phyloP scores from a whole-genome alignment of 2,113 vertebrate species.

The Todiramphus saurophagus region DNA sequence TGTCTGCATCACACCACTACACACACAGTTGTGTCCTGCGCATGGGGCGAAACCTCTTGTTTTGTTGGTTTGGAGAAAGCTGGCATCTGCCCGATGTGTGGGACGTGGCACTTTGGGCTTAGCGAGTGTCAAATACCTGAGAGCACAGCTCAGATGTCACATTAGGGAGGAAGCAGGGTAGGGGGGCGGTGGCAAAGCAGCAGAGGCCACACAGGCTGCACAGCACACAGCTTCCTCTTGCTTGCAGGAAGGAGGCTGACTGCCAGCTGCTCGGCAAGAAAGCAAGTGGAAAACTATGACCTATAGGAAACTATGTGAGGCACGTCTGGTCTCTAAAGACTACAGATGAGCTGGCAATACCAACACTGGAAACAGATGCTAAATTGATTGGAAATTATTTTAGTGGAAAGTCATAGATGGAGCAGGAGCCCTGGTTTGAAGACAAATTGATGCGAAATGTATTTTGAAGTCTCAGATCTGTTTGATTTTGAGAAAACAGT shows the following conservation, averaged over 20 bases:
- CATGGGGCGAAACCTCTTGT: fast-evolving
- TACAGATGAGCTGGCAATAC: constrained; percentile 45
- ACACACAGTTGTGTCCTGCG: fast-evolving
- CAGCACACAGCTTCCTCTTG: background rate
- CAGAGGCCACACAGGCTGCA: background rate
- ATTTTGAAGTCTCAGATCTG: background rate
- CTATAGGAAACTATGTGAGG: constrained; percentile 77
- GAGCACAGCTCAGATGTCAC: background rate
- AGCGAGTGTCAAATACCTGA: background rate
- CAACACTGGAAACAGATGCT: constrained; percentile 69
- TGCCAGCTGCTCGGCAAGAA: constrained; percentile 75
- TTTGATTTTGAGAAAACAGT: background rate
- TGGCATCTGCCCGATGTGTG: background rate
- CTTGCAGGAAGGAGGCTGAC: constrained; percentile 62
- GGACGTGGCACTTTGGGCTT: background rate
- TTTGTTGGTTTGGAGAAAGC: background rate
- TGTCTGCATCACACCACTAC: fast-evolving
- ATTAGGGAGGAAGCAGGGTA: background rate
- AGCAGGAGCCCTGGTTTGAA: background rate
- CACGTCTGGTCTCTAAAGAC: constrained; percentile 55
- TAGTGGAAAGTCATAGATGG: constrained; percentile 45
- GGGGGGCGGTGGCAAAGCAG: background rate
- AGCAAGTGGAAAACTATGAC: constrained; percentile 80
- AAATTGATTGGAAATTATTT: constrained; percentile 66
- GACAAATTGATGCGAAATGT: background rate